Conservation (phyloP, 2,797 vertebrate genomes). For the Chanos chanos region DNA sequence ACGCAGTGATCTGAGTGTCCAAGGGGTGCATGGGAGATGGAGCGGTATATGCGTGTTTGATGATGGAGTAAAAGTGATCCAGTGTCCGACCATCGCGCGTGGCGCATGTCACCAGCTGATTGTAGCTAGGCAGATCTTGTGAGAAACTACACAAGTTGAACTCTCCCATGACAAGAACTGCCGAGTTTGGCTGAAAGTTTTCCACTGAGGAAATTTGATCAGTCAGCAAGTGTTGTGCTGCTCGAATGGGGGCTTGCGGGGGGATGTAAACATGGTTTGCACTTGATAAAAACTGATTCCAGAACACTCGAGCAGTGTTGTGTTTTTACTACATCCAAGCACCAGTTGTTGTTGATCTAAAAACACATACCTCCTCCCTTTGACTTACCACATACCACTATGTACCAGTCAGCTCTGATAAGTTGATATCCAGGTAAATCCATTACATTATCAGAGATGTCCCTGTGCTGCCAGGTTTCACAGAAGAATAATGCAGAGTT, state of each 20-base stretch:
- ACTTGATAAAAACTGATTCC: conserved; percentile 29
- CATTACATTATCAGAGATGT: too few relatives aligned
- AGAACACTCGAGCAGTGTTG: conserved; percentile 4
- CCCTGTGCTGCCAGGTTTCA: too few relatives aligned
- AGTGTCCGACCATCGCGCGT: too few relatives aligned
- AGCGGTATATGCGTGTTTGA: conserved; percentile 28
- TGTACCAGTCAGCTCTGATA: too few relatives aligned
- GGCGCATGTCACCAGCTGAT: too few relatives aligned
- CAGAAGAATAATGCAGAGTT: too few relatives aligned
- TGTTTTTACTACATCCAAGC: conserved; percentile 39
- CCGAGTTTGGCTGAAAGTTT: conserved; percentile 30
- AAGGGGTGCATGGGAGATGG: neutral
- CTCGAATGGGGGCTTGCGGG: too few relatives aligned
- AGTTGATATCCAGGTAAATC: too few relatives aligned
- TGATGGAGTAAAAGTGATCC: neutral
- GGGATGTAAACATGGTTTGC: too few relatives aligned
- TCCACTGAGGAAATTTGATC: conserved; percentile 44
- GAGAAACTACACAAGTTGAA: conserved; percentile 22
- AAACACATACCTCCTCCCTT: conserved; percentile 22
- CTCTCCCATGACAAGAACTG: conserved; percentile 16
- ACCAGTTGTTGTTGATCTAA: conserved; percentile 33
- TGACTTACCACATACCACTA: too few relatives aligned
- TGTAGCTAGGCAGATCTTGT: neutral
- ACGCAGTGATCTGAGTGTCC: too few relatives aligned
- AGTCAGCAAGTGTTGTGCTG: conserved; percentile 32